Conservation (phyloP, 1,140 invertebrate genomes). For the Papilio polytes region DNA sequence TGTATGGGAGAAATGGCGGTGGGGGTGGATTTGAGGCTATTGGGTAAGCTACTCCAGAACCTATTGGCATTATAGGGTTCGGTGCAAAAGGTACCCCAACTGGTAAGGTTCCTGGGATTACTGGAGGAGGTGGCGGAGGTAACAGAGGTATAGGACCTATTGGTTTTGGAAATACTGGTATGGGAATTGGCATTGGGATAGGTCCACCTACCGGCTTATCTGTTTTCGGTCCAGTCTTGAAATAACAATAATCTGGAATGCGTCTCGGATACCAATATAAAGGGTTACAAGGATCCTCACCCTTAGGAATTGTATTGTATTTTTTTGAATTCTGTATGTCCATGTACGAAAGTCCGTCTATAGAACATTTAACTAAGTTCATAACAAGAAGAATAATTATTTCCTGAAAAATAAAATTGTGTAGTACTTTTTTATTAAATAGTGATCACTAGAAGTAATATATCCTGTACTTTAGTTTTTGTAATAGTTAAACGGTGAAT, state of each 20-base stretch:
- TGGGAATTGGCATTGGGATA: slow-evolving; percentile 20
- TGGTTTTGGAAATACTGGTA: slow-evolving; percentile 29
- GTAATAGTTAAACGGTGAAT: not conserved
- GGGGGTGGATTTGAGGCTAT: slow-evolving; percentile 40
- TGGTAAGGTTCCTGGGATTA: slow-evolving; percentile 35
- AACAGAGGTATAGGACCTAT: not conserved
- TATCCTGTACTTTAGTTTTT: not conserved
- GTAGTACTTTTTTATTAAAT: not conserved
- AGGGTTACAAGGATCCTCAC: slow-evolving; percentile 64
- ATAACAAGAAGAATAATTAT: slow-evolving; percentile 8
- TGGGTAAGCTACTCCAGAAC: not conserved
- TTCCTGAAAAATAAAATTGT: slow-evolving; percentile 38
- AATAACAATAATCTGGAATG: slow-evolving; percentile 65
- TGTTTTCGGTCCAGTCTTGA: slow-evolving; percentile 25
- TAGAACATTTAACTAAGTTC: slow-evolving; percentile 46
- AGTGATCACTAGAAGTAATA: no score
- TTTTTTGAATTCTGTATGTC: slow-evolving; percentile 45
- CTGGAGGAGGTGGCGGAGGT: slow-evolving; percentile 19
- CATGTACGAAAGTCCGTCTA: slow-evolving; percentile 59
- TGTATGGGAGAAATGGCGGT: slow-evolving; percentile 22
- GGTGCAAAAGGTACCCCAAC: not conserved
- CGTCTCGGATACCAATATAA: slow-evolving; percentile 69
- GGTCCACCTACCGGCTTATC: not conserved
- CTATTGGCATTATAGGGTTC: not conserved
- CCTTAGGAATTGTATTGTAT: slow-evolving; percentile 21